Base-by-base conservation (phyloP, 2,113 vertebrate species). In the Columba livia region DNA sequence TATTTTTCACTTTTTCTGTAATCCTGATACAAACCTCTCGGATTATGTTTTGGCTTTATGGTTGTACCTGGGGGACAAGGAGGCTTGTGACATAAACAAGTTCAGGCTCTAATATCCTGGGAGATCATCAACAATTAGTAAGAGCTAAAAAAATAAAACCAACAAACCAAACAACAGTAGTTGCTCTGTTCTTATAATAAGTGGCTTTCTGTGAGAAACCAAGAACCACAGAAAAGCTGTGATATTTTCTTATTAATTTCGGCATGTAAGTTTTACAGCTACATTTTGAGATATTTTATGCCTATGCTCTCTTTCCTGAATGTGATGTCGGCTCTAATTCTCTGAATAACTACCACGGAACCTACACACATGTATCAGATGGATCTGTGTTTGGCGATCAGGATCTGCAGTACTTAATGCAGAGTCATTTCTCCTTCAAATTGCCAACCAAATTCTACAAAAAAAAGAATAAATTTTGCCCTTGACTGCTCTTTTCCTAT, bases 51-150 rank as follows among this genome's bases (percentile, higher is more conserved):
- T 97, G 97, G 96, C 97, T 97, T 96, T 79, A 9, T 31, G 29
- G 75, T 58, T 80, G 91, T 90, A 96, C 92, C 90, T 85, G 53
- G 88, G 98, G 97, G 97, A 97, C 83, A 88, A 75, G 66, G 4
- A 91, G 58, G 50, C 75, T 96, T 95, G 97, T 88, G 97, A 96
- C 96, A 95, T 62, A 85, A 96, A 96, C 89, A 88, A 58, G 79
- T 74, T 77, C 95, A 85, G 69, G 74, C 50, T 96, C 92, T 79
- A 85, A 72, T 44, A 72, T 31, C 65, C 72, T 75, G 85, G 65
- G 79, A 96, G 53, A 89, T 70, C 78, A 84, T 75, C 95, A 96
- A 90, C 94, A 95, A 79, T 69, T 48, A 89, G 73, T 7, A 24
- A 71, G 54, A 93, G 5, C 25, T 34, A 72, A 69, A 67, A 69